phyloP scores from a whole-genome alignment of 2,113 vertebrate genomes.

The Erythrolamprus reginae region DNA sequence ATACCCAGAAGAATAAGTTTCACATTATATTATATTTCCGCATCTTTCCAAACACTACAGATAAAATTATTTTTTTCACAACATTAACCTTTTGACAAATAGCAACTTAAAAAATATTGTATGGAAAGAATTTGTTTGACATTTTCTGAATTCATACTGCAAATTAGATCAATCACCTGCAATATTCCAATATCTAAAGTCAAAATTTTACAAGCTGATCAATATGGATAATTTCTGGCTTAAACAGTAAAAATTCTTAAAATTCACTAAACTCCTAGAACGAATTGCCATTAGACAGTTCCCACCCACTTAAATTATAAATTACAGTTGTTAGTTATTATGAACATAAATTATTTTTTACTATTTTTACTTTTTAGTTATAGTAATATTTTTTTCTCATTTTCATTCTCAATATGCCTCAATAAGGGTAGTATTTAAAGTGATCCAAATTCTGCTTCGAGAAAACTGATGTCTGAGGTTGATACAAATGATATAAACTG shows the following conservation, averaged over 20 bases:
- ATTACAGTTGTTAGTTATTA: not conserved
- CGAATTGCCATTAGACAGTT: not conserved
- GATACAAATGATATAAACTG: not conserved
- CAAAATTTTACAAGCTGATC: not conserved
- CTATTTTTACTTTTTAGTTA: not conserved
- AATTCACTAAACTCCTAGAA: not conserved
- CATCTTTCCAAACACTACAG: not conserved
- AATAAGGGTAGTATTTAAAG: not conserved
- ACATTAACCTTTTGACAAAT: not conserved
- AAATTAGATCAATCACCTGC: not conserved
- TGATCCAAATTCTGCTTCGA: not conserved
- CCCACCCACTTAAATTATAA: not conserved
- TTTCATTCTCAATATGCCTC: not conserved
- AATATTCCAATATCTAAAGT: not conserved
- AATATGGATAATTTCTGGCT: not conserved
- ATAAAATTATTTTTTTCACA: not conserved
- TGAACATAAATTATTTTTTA: not conserved
- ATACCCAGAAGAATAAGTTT: not conserved
- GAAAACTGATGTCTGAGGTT: not conserved
- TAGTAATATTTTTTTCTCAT: not conserved
- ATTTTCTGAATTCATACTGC: not conserved
- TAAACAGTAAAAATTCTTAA: not conserved
- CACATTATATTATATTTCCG: not conserved
- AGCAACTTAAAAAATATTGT: not conserved
- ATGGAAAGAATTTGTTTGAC: not conserved